These are phyloP conservation scores for Xyrichtys novacula DNA, from an alignment of 2,797 vertebrate genomes.

Conservation along the genomic window DNA sequence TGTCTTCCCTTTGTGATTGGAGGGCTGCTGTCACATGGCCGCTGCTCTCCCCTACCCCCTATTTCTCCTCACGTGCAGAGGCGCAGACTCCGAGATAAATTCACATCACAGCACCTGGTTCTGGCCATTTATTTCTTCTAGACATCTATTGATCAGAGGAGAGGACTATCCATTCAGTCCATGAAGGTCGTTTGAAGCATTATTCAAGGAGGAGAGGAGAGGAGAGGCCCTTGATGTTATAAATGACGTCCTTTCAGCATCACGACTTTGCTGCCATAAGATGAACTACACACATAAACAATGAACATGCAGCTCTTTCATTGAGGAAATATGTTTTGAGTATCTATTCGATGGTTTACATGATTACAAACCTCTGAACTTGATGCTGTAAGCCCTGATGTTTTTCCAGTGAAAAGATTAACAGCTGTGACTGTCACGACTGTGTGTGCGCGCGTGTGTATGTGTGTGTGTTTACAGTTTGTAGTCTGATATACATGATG, in stretches of 20 bases:
- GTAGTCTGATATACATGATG: constrained; percentile 19
- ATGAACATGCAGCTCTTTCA: neutral
- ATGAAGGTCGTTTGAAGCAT: constrained; percentile 2
- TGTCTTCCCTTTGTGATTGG: constrained; percentile 39
- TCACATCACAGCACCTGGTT: constrained; percentile 30
- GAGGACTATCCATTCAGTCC: neutral
- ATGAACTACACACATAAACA: neutral
- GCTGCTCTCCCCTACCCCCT: constrained; percentile 4
- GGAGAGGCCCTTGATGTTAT: neutral
- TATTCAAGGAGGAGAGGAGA: constrained; percentile 2
- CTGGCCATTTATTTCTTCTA: neutral
- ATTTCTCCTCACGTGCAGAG: constrained; percentile 64
- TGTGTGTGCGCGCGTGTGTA: constrained; percentile 16
- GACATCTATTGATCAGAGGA: constrained; percentile 46
- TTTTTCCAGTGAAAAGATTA: constrained; percentile 52
- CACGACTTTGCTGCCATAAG: neutral
- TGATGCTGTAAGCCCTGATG: constrained; percentile 15
- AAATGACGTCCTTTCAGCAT: neutral
- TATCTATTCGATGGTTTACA: neutral
- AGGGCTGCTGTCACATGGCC: constrained; percentile 59
- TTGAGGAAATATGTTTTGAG: constrained; percentile 16
- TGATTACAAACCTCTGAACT: constrained; percentile 11
- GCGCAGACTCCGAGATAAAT: constrained; percentile 45
- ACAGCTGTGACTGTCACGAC: neutral
- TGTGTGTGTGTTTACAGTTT: constrained; percentile 5